phyloP scores from a whole-genome alignment of 2,797 vertebrate genomes.

The Choloepus didactylus region DNA sequence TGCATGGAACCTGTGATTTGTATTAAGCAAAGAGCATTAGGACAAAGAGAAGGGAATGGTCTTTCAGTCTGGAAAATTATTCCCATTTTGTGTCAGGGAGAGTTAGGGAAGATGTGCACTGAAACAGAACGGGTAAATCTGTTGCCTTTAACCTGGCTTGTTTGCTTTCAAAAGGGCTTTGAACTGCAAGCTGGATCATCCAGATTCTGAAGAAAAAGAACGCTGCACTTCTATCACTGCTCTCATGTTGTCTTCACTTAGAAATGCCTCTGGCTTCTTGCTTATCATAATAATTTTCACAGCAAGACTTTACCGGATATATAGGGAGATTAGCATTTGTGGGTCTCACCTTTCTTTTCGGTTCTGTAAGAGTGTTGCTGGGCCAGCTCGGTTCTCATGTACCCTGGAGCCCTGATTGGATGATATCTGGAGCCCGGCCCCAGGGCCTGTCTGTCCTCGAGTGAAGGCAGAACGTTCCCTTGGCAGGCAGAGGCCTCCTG shows the following conservation, averaged over 20 bases:
- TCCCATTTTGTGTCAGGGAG: constrained; percentile 63
- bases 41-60: background rate
- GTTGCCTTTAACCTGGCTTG: background rate
- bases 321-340: background rate
- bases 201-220: constrained; percentile 25
- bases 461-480: background rate
- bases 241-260: background rate
- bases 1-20: background rate
- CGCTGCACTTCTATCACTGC: background rate
- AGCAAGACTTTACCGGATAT: background rate
- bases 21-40: background rate
- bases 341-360: background rate
- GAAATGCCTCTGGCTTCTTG: constrained; percentile 21
- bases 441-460: background rate
- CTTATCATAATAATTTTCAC: background rate
- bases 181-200: constrained; percentile 54
- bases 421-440: background rate
- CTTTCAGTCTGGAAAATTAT: background rate
- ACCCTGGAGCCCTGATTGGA: background rate
- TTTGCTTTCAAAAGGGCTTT: constrained; percentile 70
- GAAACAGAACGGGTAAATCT: constrained; percentile 65
- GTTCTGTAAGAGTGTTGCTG: background rate
- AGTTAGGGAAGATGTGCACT: background rate
- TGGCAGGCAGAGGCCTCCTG: background rate
- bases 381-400: background rate